phyloP scores from a whole-genome alignment of 2,888 invertebrate species.

The Heteromyza rotundicornis region DNA sequence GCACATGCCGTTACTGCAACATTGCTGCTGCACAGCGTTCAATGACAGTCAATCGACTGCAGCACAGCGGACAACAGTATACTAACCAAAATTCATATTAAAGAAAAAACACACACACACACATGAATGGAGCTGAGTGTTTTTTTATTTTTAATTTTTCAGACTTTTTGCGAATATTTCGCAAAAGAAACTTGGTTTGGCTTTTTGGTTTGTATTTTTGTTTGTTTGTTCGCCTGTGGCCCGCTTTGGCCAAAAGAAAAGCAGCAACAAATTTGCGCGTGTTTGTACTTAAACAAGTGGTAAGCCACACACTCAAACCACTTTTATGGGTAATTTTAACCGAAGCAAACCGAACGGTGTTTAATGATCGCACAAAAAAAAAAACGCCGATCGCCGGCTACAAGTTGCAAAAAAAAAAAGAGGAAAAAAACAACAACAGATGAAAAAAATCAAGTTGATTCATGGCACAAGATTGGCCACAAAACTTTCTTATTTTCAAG shows the following conservation, averaged over 20 bases:
- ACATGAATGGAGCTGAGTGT: no score
- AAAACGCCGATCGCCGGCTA: neutral
- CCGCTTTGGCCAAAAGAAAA: neutral
- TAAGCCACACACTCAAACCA: slow-evolving; percentile 15
- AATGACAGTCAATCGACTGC: no score
- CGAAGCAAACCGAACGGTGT: neutral
- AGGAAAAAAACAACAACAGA: neutral
- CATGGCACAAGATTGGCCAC: no score
- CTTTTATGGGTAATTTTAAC: slow-evolving; percentile 22
- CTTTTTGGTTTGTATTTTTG: neutral
- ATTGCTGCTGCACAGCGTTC: no score
- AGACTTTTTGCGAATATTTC: no score
- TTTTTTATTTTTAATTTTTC: no score
- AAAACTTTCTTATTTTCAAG: no score
- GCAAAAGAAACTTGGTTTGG: slow-evolving; percentile 6
- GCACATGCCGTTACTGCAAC: no score
- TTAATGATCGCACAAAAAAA: no score
- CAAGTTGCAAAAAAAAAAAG: neutral
- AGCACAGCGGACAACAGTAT: no score
- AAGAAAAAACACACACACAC: no score
- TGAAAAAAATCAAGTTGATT: neutral
- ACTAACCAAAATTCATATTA: no score
- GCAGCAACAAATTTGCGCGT: slow-evolving; percentile 19
- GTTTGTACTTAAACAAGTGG: slow-evolving; percentile 22
- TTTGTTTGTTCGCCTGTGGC: neutral